These are phyloP conservation scores for Calephelis perditalis DNA, from an alignment of 2,888 invertebrate genomes.

Conservation along the genomic window DNA sequence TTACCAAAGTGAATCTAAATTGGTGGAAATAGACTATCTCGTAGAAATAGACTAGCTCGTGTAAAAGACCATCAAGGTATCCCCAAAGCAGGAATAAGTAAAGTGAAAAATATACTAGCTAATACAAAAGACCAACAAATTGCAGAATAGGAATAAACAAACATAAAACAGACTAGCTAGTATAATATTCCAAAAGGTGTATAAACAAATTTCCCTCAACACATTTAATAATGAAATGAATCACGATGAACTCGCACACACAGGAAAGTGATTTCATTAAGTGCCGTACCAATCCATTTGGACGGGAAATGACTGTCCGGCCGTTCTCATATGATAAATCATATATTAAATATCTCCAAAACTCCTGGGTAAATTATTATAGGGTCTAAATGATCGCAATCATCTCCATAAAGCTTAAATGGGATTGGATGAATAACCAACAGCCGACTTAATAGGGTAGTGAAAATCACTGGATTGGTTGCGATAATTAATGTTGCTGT, in stretches of 20 bases:
- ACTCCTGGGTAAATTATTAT: conserved; percentile 4
- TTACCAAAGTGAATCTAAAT: no score
- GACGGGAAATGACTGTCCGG: conserved; percentile 5
- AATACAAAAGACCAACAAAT: no score
- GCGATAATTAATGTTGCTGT: not conserved
- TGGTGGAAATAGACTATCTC: no score
- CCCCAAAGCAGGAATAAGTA: no score
- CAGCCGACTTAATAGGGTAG: not conserved
- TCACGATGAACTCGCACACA: not conserved
- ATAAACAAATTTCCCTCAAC: no score
- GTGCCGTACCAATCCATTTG: conserved; percentile 7
- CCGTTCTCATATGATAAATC: conserved; percentile 8
- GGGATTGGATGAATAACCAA: conserved; percentile 9
- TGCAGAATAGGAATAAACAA: no score
- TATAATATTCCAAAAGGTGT: no score
- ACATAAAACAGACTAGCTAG: no score
- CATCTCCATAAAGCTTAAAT: conserved; percentile 7
- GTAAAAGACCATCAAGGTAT: no score
- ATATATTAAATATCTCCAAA: conserved; percentile 7
- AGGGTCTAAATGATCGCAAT: conserved; percentile 1
- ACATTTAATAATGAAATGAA: not conserved
- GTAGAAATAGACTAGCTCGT: no score
- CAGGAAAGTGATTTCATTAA: conserved; percentile 9
- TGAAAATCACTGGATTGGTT: not conserved
- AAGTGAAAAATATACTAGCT: no score